Evolutionary conservation across 2,888 invertebrate species (phyloP).

Genomic region (Carabus problematicus): DNA sequence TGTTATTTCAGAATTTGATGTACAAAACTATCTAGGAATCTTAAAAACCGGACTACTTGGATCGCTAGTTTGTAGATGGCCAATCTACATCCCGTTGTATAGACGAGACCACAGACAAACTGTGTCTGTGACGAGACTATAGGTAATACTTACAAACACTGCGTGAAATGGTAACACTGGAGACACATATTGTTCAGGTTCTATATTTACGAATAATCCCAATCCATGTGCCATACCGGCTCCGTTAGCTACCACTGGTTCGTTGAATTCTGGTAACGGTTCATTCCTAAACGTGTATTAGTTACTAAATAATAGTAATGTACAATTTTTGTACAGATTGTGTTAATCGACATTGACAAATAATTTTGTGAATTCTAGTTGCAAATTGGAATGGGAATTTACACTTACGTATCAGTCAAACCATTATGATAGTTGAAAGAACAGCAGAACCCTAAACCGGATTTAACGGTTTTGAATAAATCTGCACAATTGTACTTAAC

Average conservation of each 20-base stretch:
- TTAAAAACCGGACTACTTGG: neutral
- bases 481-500: conserved; percentile 26
- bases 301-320: neutral
- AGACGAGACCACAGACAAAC: neutral
- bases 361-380: neutral
- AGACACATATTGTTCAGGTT: conserved; percentile 14
- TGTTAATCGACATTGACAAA: neutral
- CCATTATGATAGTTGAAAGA: conserved; percentile 30
- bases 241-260: conserved; percentile 17
- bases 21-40: too few relatives aligned
- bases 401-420: conserved; percentile 11
- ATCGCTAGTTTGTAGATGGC: neutral
- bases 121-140: neutral
- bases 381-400: neutral
- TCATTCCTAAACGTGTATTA: neutral
- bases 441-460: conserved; percentile 33
- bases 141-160: conserved; percentile 21
- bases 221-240: conserved; percentile 30
- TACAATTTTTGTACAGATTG: neutral
- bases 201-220: conserved; percentile 1
- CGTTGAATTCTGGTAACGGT: neutral
- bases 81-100: neutral
- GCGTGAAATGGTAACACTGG: conserved; percentile 23
- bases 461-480: conserved; percentile 28
- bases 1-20: too few relatives aligned